Percentiles rank a stretch among this genome's conserved stretches.
phyloP scores from a whole-genome alignment of 2,888 invertebrate species.

The Tupiocoris notatus region DNA sequence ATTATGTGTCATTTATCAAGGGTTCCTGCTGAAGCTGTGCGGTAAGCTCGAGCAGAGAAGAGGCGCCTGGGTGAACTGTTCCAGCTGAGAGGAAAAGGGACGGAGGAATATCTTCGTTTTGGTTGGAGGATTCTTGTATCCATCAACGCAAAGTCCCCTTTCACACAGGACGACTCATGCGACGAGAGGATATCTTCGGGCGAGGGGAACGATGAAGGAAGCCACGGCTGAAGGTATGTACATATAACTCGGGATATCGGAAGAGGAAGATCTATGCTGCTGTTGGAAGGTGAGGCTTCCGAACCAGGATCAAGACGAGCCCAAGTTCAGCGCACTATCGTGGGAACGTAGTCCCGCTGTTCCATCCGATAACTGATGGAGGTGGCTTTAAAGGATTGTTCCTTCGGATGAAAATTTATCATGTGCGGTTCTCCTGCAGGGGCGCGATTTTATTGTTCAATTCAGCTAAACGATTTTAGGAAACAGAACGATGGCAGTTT shows the following conservation, averaged over 20 bases:
- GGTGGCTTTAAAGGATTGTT: slow-evolving; percentile 9
- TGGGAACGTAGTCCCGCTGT: neutral
- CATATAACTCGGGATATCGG: too few relatives aligned
- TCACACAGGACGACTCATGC: neutral
- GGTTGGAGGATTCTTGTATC: slow-evolving; percentile 24
- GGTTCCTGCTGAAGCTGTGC: slow-evolving; percentile 34
- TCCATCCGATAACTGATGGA: neutral
- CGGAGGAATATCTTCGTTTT: neutral
- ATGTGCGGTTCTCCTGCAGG: too few relatives aligned
- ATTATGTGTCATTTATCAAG: slow-evolving; percentile 48
- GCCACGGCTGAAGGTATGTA: neutral
- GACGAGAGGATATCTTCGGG: neutral
- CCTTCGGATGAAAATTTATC: slow-evolving; percentile 18
- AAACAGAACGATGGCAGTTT: too few relatives aligned
- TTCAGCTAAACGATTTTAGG: too few relatives aligned
- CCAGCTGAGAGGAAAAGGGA: slow-evolving; percentile 2
- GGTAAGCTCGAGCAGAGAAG: neutral
- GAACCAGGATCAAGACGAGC: neutral
- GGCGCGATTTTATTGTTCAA: too few relatives aligned
- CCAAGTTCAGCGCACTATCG: neutral
- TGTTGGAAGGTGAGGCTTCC: too few relatives aligned
- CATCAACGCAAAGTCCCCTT: slow-evolving; percentile 7
- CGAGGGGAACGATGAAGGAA: neutral
- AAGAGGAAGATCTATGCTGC: too few relatives aligned
- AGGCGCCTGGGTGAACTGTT: neutral